Base-by-base conservation (phyloP, 2,797 vertebrate species). In the Gouania willdenowi region DNA sequence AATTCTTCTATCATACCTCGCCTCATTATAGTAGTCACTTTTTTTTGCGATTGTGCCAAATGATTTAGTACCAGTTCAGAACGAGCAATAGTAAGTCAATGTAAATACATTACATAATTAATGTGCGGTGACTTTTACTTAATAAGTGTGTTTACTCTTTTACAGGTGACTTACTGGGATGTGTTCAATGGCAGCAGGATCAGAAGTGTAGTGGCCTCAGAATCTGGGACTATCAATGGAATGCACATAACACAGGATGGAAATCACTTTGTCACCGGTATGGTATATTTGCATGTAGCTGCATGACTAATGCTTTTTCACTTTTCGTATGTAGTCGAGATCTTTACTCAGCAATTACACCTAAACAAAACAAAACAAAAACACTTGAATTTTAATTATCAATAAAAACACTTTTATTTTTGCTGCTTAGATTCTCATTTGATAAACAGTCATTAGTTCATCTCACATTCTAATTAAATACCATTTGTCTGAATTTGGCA, bases 91-190 rank as follows among this genome's bases (percentile, higher is more conserved):
- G n/a, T n/a, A n/a, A n/a, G n/a, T n/a, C n/a, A n/a, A n/a, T n/a
- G n/a, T n/a, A n/a, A n/a, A n/a, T n/a, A n/a, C n/a, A n/a, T n/a
- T n/a, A n/a, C n/a, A n/a, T n/a, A n/a, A n/a, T n/a, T n/a, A n/a
- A n/a, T n/a, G n/a, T n/a, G n/a, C n/a, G n/a, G n/a, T n/a, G n/a
- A 2, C 6, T n/a, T n/a, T n/a, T 16, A 30, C 13, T 35, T 8
- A 32, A 4, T 4, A 21, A n/a, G n/a, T n/a, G n/a, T n/a, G n/a
- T n/a, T n/a, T n/a, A n/a, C n/a, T n/a, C n/a, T n/a, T n/a, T 1
- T 25, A 43, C 66, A 97, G 94, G 77, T 95, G 14, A 77, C 70
- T 8, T 97, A 92, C 87, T 94, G 94, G 93, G 90, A 94, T 5
- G 85, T 92, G 12, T 89, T 71, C 21, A 89, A 93, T 1, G 92